These are phyloP conservation scores for Podiceps cristatus DNA, from an alignment of 2,113 vertebrate genomes.

Conservation along the genomic window DNA sequence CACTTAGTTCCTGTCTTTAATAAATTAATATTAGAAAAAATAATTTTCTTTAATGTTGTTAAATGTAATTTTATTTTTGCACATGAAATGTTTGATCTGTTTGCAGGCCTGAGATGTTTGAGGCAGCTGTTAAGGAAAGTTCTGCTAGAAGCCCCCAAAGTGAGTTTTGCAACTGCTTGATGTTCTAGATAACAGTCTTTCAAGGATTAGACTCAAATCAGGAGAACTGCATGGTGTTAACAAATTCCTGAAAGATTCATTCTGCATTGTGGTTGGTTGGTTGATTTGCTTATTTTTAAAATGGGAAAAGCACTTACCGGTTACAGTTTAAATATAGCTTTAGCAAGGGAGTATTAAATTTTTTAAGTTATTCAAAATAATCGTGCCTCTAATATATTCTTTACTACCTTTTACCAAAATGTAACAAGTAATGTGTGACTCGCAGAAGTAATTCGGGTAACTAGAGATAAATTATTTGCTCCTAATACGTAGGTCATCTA, in stretches of 20 bases:
- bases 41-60: not conserved
- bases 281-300: not conserved
- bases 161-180: constrained; percentile 62
- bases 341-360: not conserved
- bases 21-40: not conserved
- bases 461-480: not conserved
- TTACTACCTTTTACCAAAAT: not conserved
- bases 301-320: not conserved
- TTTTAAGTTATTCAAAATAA: not conserved
- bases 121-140: constrained; percentile 77
- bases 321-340: not conserved
- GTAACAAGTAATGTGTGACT: not conserved
- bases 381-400: not conserved
- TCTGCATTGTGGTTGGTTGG: not conserved
- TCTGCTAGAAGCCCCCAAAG: constrained; percentile 66
- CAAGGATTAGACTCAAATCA: not conserved
- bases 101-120: constrained; percentile 79
- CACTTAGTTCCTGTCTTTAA: not conserved
- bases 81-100: constrained; percentile 36
- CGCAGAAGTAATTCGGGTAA: not conserved
- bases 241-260: not conserved
- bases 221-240: not conserved
- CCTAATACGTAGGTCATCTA: not conserved
- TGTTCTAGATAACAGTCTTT: not conserved
- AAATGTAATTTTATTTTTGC: not conserved